phyloP scores from a whole-genome alignment of 2,888 invertebrate species.

The Nebria salina region DNA sequence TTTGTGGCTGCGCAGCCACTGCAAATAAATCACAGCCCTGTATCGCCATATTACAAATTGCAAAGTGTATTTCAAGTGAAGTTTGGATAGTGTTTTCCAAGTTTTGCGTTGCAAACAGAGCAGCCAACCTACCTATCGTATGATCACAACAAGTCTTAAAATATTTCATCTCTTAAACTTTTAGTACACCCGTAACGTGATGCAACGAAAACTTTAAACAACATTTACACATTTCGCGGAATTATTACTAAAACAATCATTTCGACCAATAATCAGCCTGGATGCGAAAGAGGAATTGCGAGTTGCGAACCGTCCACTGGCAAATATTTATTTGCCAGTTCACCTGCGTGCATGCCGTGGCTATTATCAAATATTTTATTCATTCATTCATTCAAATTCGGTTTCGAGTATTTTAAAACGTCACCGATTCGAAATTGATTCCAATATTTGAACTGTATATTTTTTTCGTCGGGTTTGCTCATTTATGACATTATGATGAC shows the following conservation, averaged over 20 bases:
- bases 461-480: constrained; percentile 23
- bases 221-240: constrained; percentile 16
- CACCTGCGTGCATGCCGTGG: neutral
- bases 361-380: neutral
- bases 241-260: too few species aligned
- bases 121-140: neutral
- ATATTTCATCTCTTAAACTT: constrained; percentile 40
- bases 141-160: constrained; percentile 38
- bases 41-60: neutral
- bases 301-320: neutral
- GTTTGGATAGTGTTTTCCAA: neutral
- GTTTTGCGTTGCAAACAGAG: neutral
- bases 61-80: neutral
- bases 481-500: constrained; percentile 19
- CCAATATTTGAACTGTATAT: neutral
- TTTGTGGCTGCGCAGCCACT: neutral
- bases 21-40: neutral
- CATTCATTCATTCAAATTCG: neutral
- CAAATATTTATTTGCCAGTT: neutral
- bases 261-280: too few species aligned
- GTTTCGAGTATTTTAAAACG: neutral
- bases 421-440: neutral
- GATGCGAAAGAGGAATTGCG: neutral
- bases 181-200: constrained; percentile 38
- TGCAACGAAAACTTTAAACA: constrained; percentile 40